phyloP scores from a whole-genome alignment of 2,113 vertebrate genomes.

The Colius striatus region DNA sequence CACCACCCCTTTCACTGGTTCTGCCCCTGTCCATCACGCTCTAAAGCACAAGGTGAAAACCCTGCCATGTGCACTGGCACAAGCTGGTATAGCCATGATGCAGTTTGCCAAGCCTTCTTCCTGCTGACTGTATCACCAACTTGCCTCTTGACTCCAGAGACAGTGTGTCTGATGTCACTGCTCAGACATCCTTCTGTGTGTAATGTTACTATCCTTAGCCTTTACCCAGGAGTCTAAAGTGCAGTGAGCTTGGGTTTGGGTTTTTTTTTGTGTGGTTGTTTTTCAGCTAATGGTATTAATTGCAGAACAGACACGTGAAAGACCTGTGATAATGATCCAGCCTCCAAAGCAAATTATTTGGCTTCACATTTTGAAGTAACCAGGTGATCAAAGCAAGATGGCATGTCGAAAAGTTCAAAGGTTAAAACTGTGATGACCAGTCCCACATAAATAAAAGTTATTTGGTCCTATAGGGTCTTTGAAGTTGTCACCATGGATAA shows the following conservation, averaged over 20 bases:
- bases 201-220: constrained; percentile 50
- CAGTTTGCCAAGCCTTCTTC: neutral
- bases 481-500: neutral
- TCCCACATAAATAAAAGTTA: constrained; percentile 34
- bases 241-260: neutral
- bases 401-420: constrained; percentile 3
- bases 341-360: neutral
- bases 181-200: constrained; percentile 29
- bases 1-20: neutral
- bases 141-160: neutral
- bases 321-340: neutral
- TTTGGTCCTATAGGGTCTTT: neutral
- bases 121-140: neutral
- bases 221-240: constrained; percentile 23
- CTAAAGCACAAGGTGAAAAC: neutral
- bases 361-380: neutral
- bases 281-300: constrained; percentile 2
- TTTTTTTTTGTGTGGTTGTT: neutral
- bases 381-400: constrained; percentile 7
- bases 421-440: neutral
- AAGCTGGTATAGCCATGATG: neutral
- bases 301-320: constrained; percentile 1
- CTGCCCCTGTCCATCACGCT: neutral
- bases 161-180: constrained; percentile 13
- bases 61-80: accelerated